A percentile compares a stretch with the other conserved stretches of the same genome.
Conservation (phyloP, 2,888 invertebrate species). For the Oscheius sp. region DNA sequence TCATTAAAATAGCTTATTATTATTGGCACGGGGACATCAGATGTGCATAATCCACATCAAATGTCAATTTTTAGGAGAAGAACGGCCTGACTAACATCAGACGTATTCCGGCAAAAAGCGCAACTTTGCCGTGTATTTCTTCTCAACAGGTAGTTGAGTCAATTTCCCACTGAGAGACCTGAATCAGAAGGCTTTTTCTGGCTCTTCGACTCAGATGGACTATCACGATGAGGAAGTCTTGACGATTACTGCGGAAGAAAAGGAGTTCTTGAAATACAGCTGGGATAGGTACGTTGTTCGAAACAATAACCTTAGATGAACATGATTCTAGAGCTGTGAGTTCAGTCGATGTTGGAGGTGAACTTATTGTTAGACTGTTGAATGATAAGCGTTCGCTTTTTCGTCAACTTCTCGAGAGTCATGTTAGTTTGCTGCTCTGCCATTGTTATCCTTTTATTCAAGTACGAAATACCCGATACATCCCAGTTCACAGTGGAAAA, state of each 20-base stretch:
- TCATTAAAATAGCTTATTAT: too few species aligned
- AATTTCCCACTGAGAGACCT: too few species aligned
- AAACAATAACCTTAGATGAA: neutral
- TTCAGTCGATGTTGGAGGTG: slow-evolving; percentile 47
- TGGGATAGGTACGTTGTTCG: slow-evolving; percentile 26
- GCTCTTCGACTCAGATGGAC: neutral
- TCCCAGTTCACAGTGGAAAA: slow-evolving; percentile 44
- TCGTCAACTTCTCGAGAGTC: slow-evolving; percentile 41
- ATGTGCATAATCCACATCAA: too few species aligned
- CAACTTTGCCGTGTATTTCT: slow-evolving; percentile 2
- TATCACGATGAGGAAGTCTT: slow-evolving; percentile 6
- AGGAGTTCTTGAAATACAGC: neutral
- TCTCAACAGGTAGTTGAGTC: slow-evolving; percentile 1
- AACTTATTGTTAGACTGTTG: slow-evolving; percentile 46
- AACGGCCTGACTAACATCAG: too few species aligned
- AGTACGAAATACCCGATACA: slow-evolving; percentile 47
- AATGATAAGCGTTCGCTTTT: slow-evolving; percentile 53
- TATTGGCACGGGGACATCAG: too few species aligned
- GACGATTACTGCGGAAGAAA: slow-evolving; percentile 9
- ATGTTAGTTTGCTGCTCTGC: neutral
- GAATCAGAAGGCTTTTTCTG: neutral
- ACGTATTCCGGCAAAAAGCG: neutral
- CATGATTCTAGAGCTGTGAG: slow-evolving; percentile 41
- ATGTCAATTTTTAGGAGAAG: too few species aligned
- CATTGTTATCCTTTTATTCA: too few species aligned